Evolutionary conservation across 2,797 vertebrate species (phyloP).

Genomic region (Poeciliopsis turneri): DNA sequence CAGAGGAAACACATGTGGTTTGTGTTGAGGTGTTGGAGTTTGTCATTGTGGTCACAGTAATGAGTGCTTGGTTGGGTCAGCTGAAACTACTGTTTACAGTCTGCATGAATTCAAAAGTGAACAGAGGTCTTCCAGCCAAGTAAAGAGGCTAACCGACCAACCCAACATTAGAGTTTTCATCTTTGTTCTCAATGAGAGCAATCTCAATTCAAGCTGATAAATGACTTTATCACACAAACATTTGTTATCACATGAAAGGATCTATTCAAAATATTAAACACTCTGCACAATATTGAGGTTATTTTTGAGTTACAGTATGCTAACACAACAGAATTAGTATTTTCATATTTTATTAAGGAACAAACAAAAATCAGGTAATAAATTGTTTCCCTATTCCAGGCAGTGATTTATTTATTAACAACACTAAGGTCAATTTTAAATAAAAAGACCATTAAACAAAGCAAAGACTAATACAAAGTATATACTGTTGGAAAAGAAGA

Average conservation of each 20-base stretch:
- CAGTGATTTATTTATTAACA: background rate
- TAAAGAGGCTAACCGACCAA: background rate
- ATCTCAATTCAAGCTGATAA: background rate
- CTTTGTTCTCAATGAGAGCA: background rate
- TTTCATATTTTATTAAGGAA: background rate
- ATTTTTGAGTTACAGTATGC: background rate
- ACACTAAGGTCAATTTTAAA: background rate
- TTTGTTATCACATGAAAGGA: background rate
- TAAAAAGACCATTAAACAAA: background rate
- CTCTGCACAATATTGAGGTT: background rate
- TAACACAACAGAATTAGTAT: background rate
- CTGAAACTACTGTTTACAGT: slow-evolving; percentile 2
- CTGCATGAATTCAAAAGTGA: slow-evolving; percentile 1
- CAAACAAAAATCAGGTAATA: background rate
- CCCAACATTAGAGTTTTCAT: background rate
- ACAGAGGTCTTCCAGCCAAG: background rate
- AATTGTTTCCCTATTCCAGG: background rate
- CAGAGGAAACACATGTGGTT: background rate
- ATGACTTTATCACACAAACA: background rate
- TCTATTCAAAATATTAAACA: no score
- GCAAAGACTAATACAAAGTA: background rate
- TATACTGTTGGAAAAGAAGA: background rate
- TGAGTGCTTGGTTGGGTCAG: slow-evolving; percentile 8
- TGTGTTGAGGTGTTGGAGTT: slow-evolving; percentile 1
- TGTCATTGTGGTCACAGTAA: slow-evolving; percentile 6